Base-by-base conservation (phyloP, 2,888 invertebrate species). In the Girardia tigrina region DNA sequence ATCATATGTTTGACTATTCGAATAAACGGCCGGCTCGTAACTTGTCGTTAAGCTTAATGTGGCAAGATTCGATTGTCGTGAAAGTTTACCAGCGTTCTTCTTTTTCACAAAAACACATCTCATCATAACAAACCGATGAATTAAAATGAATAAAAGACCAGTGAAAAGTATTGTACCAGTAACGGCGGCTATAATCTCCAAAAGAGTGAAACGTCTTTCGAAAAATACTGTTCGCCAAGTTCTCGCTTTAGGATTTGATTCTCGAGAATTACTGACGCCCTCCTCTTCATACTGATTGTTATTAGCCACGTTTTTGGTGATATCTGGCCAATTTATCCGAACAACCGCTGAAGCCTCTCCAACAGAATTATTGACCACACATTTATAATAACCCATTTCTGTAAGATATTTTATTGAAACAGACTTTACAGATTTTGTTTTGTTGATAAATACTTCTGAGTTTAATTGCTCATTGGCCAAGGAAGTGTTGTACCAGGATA, bases 1-100 rank as follows among this genome's bases (percentile, higher is more conserved):
- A 56, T 56, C 56, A n/a, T 56, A 56, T n/a, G 56, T 56, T 23
- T 56, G 56, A 56, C 56, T 56, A n/a, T 56, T 56, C 23, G 56
- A 56, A 56, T 56, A 56, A n/a, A 56, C n/a, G n/a, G 56, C 56
- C 2, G 56, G 56, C 23, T 56, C 56, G 23, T 56, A 56, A n/a
- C 56, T 56, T 2, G 56, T 56, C 23, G 56, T 56, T 23, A 56
- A 56, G 23, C 56, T 56, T 4, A 56, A 23, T 20, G 56, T 56
- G 56, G 56, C 56, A 56, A 56, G 56, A 56, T 56, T 56, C 6
- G 56, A 56, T 56, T 56, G 56, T 8, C 56, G 4, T 6, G 8
- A 8, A 2, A 2, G 4, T 16, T 56, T 56, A 6, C n/a, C 56
- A 16, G 16, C 36, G 56, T 56, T 4, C 23, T 56, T 56, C 56